Evolutionary conservation across 2,113 vertebrate genomes (phyloP), one percentile per base, ranked within the genome.

Genomic region (Malaclemys terrapin): DNA sequence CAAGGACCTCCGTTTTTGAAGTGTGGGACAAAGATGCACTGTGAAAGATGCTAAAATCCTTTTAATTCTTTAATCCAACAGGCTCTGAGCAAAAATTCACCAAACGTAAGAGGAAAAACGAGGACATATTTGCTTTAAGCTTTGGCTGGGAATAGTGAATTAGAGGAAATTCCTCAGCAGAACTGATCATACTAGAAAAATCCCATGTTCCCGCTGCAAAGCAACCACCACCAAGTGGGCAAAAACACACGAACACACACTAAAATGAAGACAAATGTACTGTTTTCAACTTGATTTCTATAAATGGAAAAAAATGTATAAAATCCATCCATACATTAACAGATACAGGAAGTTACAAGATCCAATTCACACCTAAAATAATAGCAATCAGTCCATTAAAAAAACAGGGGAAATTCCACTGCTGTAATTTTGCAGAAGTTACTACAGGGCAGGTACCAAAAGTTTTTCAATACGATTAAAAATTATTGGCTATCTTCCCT

Each of bases 321-420:
- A 96, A 96, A 93, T 88, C 96, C 92, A 95, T 88, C 88, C 94
- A 95, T 98, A 96, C 93, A 96, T 91, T 89, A 97, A 96, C 2
- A 84, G 93, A 95, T 90, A 96, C 86, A 98, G 96, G 96, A 97
- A 98, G 91, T 96, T 97, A 97, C 94, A 98, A 93, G 94, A 95
- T 87, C 92, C 96, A 95, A 94, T 96, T 97, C 89, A 97, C 93
- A 97, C 11, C 79, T 93, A 96, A 86, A 90, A 47, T 52, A 94
- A 89, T 45, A 93, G 90, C 91, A 93, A 93, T 94, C 91, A 93
- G 94, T 89, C 87, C 91, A 47, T 90, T 96, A n/a, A 19, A 95
- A 97, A 87, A 96, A 95, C 84, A 79, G 56, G 62, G 90, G 56
- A 91, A 95, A 91, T 85, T 93, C 93, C 91, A 88, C 78, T 24